Conservation (phyloP, 1,140 invertebrate species). For the Lepidurus apus region DNA sequence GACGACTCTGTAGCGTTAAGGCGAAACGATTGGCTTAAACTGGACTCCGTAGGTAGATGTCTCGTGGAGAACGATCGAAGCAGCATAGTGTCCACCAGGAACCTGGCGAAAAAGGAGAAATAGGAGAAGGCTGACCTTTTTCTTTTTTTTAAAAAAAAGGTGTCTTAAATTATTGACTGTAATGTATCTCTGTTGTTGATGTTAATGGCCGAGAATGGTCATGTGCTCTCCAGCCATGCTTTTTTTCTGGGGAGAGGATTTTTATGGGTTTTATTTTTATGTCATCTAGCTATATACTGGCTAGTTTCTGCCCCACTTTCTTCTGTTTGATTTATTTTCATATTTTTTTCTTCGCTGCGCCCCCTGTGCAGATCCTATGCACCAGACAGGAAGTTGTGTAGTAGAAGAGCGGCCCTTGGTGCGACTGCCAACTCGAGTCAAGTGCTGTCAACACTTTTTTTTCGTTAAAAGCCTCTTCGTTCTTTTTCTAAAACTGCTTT, state of each 20-base stretch:
- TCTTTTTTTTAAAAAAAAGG: too few species aligned
- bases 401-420: slow-evolving; percentile 23
- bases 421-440: slow-evolving; percentile 26
- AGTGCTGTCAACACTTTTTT: neutral
- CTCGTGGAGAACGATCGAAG: slow-evolving; percentile 11
- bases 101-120: slow-evolving; percentile 40
- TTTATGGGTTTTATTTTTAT: too few species aligned
- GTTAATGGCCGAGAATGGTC: neutral
- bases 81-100: slow-evolving; percentile 47
- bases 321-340: too few species aligned
- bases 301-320: too few species aligned
- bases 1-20: neutral
- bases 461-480: neutral
- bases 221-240: neutral
- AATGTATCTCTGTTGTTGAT: slow-evolving; percentile 9
- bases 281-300: too few species aligned
- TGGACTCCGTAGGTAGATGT: neutral
- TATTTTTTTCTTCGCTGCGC: too few species aligned
- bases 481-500: neutral
- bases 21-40: slow-evolving; percentile 1
- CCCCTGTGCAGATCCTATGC: too few species aligned
- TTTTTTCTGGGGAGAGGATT: neutral
- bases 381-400: slow-evolving; percentile 24
- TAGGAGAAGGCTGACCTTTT: neutral
- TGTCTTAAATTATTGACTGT: slow-evolving; percentile 10